phyloP scores from a whole-genome alignment of 2,888 invertebrate species.

The Panopea generosa region DNA sequence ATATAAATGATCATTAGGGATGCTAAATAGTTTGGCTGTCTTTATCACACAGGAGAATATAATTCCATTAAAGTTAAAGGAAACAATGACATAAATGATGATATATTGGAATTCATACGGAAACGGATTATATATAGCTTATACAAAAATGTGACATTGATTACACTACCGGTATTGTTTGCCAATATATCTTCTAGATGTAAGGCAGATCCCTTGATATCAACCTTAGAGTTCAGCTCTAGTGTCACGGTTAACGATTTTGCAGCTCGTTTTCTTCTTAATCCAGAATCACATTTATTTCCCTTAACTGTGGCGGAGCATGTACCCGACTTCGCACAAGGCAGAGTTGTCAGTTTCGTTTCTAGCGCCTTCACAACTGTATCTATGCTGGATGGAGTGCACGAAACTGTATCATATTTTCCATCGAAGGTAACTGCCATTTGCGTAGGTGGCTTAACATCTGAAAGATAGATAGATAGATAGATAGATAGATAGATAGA shows the following conservation, averaged over 20 bases:
- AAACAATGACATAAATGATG: too few relatives aligned
- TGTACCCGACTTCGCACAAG: background rate
- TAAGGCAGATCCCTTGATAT: too few relatives aligned
- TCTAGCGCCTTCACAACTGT: background rate
- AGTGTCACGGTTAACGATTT: too few relatives aligned
- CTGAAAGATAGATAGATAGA: background rate
- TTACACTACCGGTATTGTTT: background rate
- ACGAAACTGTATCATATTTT: constrained; percentile 2
- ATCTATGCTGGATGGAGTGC: background rate
- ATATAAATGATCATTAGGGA: too few relatives aligned
- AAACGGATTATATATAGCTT: too few relatives aligned
- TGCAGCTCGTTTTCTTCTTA: background rate
- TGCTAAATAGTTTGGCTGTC: too few relatives aligned
- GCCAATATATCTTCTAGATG: background rate
- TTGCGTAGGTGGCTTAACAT: constrained; percentile 11
- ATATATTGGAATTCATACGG: too few relatives aligned
- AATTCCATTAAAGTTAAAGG: too few relatives aligned
- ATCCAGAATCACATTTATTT: background rate
- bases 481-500: too few relatives aligned
- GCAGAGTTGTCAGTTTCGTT: constrained; percentile 1
- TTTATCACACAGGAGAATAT: too few relatives aligned
- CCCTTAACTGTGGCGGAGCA: constrained; percentile 2
- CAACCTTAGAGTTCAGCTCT: too few relatives aligned
- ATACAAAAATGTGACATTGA: too few relatives aligned
- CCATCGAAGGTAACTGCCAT: constrained; percentile 3